A percentile compares a stretch with the other conserved stretches of the same genome.
phyloP scores from a whole-genome alignment of 2,113 vertebrate genomes.

The Vanacampus margaritifer region DNA sequence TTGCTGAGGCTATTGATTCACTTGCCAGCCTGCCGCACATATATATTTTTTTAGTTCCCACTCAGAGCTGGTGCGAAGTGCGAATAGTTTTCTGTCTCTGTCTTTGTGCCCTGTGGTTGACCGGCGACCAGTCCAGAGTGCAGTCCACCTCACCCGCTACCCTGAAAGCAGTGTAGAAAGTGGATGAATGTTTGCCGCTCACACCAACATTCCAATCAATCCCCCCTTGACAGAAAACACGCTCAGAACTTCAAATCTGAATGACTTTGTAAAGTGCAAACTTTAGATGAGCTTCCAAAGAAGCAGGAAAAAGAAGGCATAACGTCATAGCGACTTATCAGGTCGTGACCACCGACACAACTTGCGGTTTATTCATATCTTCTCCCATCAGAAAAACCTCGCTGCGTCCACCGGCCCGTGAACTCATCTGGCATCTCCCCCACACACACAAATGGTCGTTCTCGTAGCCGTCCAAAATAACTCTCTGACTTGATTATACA shows the following conservation, averaged over 20 bases:
- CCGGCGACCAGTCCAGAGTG: background rate
- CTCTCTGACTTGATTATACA: constrained; percentile 72
- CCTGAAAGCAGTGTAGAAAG: background rate
- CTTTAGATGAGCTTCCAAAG: background rate
- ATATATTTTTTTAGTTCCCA: too few relatives aligned
- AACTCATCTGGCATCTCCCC: constrained; percentile 62
- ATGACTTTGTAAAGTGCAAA: background rate
- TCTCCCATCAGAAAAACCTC: constrained; percentile 25
- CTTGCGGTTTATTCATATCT: constrained; percentile 43
- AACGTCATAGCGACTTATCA: constrained; percentile 26
- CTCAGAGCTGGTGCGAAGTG: background rate
- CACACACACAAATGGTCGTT: constrained; percentile 29
- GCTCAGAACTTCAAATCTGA: background rate
- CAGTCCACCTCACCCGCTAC: background rate
- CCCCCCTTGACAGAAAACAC: background rate
- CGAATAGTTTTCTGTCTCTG: background rate
- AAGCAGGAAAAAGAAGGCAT: background rate
- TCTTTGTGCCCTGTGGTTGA: background rate
- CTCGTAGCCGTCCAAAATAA: constrained; percentile 70
- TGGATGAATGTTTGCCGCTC: background rate
- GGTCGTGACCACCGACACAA: constrained; percentile 44
- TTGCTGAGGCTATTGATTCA: too few relatives aligned
- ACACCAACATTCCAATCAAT: background rate
- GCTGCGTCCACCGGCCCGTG: constrained; percentile 47
- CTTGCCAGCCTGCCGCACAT: too few relatives aligned